phyloP scores from a whole-genome alignment of 1,140 invertebrate genomes.

The Agraylea sexmaculata region DNA sequence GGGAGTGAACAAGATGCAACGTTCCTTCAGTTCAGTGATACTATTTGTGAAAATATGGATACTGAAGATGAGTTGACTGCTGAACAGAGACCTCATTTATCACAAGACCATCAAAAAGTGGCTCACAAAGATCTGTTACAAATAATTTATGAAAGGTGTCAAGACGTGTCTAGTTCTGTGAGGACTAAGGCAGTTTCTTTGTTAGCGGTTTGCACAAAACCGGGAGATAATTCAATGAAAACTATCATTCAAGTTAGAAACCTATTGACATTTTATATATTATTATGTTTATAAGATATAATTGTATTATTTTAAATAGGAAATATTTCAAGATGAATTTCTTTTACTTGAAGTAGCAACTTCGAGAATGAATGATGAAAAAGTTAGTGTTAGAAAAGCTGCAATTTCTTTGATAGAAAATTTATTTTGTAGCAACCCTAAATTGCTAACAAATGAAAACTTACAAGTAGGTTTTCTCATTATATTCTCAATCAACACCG shows the following conservation, averaged over 20 bases:
- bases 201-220: constrained; percentile 26
- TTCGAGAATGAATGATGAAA: constrained; percentile 31
- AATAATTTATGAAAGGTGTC: constrained; percentile 30
- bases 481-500: background rate
- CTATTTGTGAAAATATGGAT: too few species aligned
- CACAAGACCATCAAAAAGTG: constrained; percentile 22
- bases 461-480: constrained; percentile 21
- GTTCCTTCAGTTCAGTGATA: constrained; percentile 3
- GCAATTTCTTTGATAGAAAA: constrained; percentile 26
- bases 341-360: constrained; percentile 26
- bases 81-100: constrained; percentile 25
- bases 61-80: constrained; percentile 17
- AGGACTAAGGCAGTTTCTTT: constrained; percentile 28
- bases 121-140: constrained; percentile 27
- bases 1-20: constrained; percentile 21
- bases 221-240: constrained; percentile 19
- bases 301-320: constrained; percentile 17
- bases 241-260: constrained; percentile 25
- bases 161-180: constrained; percentile 30
- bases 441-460: constrained; percentile 20
- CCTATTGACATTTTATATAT: background rate
- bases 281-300: constrained; percentile 3
- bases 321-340: constrained; percentile 24
- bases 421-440: constrained; percentile 17
- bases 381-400: constrained; percentile 28